phyloP scores from a whole-genome alignment of 2,113 vertebrate species.

The Ascaphus truei region DNA sequence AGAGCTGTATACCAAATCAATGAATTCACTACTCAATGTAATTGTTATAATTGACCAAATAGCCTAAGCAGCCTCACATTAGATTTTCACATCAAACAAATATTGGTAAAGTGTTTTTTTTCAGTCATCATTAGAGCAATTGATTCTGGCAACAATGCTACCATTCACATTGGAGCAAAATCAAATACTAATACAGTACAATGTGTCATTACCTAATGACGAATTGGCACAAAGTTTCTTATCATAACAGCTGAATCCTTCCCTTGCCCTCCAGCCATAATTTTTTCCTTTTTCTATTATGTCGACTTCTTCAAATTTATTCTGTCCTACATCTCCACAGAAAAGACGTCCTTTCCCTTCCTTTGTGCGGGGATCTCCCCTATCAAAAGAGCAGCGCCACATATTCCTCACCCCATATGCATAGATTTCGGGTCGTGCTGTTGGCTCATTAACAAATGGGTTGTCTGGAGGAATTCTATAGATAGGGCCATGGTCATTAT shows the following conservation, averaged over 20 bases:
- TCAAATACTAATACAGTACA: constrained; percentile 1
- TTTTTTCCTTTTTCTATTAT: constrained; percentile 86
- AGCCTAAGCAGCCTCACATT: neutral
- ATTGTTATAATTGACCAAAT: no score
- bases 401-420: constrained; percentile 91
- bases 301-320: constrained; percentile 92
- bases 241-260: constrained; percentile 93
- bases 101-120: no score
- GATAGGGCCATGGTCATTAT: constrained; percentile 68
- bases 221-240: constrained; percentile 88
- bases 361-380: constrained; percentile 73
- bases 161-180: no score
- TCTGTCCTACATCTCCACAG: constrained; percentile 94
- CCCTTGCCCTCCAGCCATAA: constrained; percentile 92
- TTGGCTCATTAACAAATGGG: constrained; percentile 69
- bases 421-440: constrained; percentile 82
- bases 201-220: constrained; percentile 73
- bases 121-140: no score
- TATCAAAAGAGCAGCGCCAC: constrained; percentile 95
- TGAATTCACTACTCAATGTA: no score
- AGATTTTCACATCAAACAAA: no score
- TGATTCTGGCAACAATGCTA: no score
- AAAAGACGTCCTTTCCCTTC: constrained; percentile 86
- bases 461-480: constrained; percentile 86
- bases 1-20: no score